A percentile compares a stretch with the other conserved stretches of the same genome.
Evolutionary conservation across 2,888 invertebrate genomes (phyloP).

Genomic region (Hermaeophaga mercurialis): DNA sequence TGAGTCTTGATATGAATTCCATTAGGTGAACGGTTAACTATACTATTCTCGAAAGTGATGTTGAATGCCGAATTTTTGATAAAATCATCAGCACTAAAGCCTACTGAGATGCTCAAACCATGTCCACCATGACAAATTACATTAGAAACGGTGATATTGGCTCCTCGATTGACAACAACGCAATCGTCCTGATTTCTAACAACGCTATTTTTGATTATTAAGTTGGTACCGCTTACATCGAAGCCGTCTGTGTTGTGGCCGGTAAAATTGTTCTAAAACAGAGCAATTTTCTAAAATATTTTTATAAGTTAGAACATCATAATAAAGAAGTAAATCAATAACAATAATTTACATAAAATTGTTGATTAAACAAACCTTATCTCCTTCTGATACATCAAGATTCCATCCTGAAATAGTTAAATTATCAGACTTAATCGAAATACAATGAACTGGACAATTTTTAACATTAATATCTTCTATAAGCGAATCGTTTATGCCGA

Average conservation of each 20-base stretch:
- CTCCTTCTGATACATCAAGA: slow-evolving; percentile 16
- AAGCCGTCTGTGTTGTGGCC: slow-evolving; percentile 23
- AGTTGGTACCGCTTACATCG: slow-evolving; percentile 5
- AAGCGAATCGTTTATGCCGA: not conserved
- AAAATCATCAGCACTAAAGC: slow-evolving; percentile 1
- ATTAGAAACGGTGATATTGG: slow-evolving; percentile 21
- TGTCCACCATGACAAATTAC: slow-evolving; percentile 31
- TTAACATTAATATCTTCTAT: slow-evolving; percentile 10
- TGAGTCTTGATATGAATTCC: slow-evolving; percentile 33
- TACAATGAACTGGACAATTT: slow-evolving; percentile 20
- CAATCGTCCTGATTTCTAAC: slow-evolving; percentile 24
- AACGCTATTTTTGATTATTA: slow-evolving; percentile 4
- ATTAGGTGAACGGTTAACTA: slow-evolving; percentile 22
- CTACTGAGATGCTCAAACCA: slow-evolving; percentile 26
- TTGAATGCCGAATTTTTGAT: slow-evolving; percentile 1
- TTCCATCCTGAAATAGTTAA: slow-evolving; percentile 2
- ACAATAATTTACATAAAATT: too few species aligned
- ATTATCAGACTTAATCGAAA: not conserved
- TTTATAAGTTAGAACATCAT: too few species aligned
- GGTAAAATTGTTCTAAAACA: slow-evolving; percentile 15
- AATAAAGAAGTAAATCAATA: too few species aligned
- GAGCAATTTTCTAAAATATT: too few species aligned
- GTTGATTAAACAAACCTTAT: slow-evolving; percentile 9
- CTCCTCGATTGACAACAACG: slow-evolving; percentile 15
- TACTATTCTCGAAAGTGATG: slow-evolving; percentile 23